A percentile compares a stretch with the other conserved stretches of the same genome.
phyloP scores from a whole-genome alignment of 2,888 invertebrate species.

The Meta bourneti region DNA sequence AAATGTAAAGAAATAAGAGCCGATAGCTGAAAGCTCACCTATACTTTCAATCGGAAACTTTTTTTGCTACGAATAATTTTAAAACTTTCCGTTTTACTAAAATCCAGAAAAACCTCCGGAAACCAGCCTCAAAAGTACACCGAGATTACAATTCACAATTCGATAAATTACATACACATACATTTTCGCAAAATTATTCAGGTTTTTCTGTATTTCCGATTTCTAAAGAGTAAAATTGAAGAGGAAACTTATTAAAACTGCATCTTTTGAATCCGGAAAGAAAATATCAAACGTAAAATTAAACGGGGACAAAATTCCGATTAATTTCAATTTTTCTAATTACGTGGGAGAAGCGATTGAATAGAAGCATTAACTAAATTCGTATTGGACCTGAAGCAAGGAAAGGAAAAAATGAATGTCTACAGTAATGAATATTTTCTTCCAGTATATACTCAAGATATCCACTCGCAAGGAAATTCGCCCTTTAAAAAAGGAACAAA shows the following conservation, averaged over 20 bases:
- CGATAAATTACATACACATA: no score
- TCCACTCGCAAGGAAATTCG: not conserved
- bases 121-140: no score
- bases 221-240: not conserved
- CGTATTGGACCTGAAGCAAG: not conserved
- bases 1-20: no score
- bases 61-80: no score
- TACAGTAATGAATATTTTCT: not conserved
- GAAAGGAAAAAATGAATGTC: not conserved
- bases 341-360: not conserved
- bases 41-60: no score
- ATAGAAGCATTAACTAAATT: not conserved
- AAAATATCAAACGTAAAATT: not conserved
- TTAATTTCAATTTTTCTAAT: not conserved
- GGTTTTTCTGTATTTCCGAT: not conserved
- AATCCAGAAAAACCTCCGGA: no score
- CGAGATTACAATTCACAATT: no score
- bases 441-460: not conserved
- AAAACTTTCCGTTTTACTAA: no score
- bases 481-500: conserved; percentile 8
- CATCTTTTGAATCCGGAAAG: not conserved
- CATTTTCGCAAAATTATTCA: no score
- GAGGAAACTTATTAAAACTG: not conserved
- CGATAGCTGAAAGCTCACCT: no score
- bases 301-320: not conserved